Percentiles rank a stretch among this genome's conserved stretches.
Evolutionary conservation across 2,797 vertebrate species (phyloP).

Genomic region (Tarsius wallacei): DNA sequence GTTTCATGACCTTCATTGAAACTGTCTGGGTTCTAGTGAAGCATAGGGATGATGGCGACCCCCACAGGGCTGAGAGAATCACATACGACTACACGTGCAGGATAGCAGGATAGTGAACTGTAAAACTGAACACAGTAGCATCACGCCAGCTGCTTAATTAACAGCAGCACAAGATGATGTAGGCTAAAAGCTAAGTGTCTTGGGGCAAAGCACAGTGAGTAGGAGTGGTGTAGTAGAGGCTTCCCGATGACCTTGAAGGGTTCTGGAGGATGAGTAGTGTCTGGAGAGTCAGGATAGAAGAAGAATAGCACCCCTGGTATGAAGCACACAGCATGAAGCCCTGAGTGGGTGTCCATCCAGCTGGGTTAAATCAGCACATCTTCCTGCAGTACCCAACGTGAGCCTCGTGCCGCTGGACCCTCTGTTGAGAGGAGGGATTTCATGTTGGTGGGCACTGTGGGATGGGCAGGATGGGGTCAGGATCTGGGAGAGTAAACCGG

Average conservation of each 20-base stretch:
- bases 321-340: background rate
- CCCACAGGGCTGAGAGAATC: background rate
- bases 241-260: background rate
- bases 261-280: background rate
- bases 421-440: conserved; percentile 20
- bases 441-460: background rate
- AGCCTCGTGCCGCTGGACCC: background rate
- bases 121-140: background rate
- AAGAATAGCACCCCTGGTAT: background rate
- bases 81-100: background rate
- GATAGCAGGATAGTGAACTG: background rate
- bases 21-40: background rate
- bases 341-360: background rate
- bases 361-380: background rate
- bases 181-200: background rate
- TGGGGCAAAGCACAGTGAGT: background rate
- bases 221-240: background rate
- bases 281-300: background rate
- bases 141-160: background rate
- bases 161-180: background rate
- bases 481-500: background rate
- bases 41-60: background rate
- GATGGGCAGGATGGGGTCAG: background rate
- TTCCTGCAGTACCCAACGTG: background rate
- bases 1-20: conserved; percentile 30